Evolutionary conservation across 1,140 invertebrate genomes (phyloP).

Genomic region (Zaprionus gabonicus): DNA sequence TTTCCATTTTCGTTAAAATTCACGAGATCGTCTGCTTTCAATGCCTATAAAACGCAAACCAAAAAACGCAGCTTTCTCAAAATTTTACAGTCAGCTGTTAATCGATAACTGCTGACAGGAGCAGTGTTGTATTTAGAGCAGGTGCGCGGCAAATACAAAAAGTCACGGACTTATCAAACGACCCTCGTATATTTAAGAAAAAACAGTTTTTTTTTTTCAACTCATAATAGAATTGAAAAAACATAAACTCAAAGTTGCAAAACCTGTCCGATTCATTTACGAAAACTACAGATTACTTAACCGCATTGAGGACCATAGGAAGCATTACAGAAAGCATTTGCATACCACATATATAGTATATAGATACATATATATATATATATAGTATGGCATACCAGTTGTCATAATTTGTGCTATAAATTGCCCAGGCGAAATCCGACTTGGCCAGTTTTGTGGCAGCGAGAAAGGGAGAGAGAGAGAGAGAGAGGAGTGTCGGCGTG

Average conservation of each 20-base stretch:
- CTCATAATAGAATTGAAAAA: background rate
- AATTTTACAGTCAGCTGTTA: too few species aligned
- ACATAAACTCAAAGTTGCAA: slow-evolving; percentile 5
- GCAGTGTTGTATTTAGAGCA: too few species aligned
- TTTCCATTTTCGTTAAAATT: too few species aligned
- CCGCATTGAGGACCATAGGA: background rate
- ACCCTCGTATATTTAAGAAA: background rate
- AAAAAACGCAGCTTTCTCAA: too few species aligned
- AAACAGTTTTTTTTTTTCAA: background rate
- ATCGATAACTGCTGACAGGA: too few species aligned
- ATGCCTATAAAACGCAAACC: too few species aligned
- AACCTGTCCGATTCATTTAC: slow-evolving; percentile 2
- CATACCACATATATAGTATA: background rate
- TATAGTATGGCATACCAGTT: background rate
- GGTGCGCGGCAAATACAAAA: too few species aligned
- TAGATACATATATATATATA: background rate
- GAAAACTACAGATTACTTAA: background rate
- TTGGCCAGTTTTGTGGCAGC: background rate
- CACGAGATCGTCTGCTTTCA: too few species aligned
- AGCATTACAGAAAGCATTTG: background rate
- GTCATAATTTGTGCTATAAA: slow-evolving; percentile 3
- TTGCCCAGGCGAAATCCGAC: background rate
- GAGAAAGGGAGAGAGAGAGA: background rate
- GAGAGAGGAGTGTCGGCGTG: slow-evolving; percentile 3
- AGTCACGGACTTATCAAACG: too few species aligned